Conservation (phyloP, 37 sponge, comb jelly and placozoan species). For the Diacarnus erythraeanus region DNA sequence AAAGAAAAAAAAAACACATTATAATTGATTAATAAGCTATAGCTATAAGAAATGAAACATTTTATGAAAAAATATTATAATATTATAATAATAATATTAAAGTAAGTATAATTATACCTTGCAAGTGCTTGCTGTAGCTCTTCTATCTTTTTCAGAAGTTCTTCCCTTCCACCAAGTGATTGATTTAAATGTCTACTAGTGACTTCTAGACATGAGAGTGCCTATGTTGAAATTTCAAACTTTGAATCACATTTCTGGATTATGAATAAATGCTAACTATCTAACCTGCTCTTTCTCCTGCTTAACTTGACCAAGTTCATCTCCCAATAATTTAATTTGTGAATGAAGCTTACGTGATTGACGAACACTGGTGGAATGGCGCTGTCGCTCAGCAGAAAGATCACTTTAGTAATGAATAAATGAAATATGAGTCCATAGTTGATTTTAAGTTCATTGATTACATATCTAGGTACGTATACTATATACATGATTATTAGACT, state of each 20-base stretch:
- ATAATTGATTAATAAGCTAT: not conserved
- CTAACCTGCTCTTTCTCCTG: slow-evolving; percentile 14
- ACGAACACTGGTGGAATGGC: not conserved
- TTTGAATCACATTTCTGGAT: not conserved
- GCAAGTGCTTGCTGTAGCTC: not conserved
- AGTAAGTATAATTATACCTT: not conserved
- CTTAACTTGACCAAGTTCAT: not conserved
- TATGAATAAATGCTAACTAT: not conserved
- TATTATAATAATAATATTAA: no score
- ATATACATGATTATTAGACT: no score
- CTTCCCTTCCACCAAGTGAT: slow-evolving; percentile 12
- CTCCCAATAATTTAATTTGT: not conserved
- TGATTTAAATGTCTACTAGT: slow-evolving; percentile 5
- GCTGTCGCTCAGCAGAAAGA: not conserved
- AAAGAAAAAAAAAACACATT: no score
- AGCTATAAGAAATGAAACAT: not conserved
- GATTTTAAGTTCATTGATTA: no score
- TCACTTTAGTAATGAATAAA: not conserved
- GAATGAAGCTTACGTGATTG: not conserved
- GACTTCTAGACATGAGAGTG: slow-evolving; percentile 11
- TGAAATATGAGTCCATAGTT: not conserved
- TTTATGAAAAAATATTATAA: not conserved
- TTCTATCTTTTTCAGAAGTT: slow-evolving; percentile 4
- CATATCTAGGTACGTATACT: not conserved
- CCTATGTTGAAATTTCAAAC: not conserved